A percentile compares a stretch with the other conserved stretches of the same genome.
phyloP scores from a whole-genome alignment of 2,888 invertebrate species.

The Operophtera brumata region DNA sequence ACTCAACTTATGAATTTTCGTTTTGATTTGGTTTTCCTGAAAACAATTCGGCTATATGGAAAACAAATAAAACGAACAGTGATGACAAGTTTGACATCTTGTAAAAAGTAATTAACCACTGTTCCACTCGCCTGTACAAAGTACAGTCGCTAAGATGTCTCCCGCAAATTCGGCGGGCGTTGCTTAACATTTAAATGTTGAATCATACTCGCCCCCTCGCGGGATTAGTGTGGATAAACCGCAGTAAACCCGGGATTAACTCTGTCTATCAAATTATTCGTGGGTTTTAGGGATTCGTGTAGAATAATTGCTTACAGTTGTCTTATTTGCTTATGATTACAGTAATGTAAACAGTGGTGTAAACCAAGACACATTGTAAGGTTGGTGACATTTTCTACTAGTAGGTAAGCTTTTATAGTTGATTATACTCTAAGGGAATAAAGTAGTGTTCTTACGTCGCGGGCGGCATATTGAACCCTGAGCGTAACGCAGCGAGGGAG shows the following conservation, averaged over 20 bases:
- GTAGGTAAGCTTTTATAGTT: too few species aligned
- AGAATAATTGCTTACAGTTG: background rate
- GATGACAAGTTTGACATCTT: constrained; percentile 9
- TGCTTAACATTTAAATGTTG: constrained; percentile 77
- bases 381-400: too few species aligned
- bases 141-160: constrained; percentile 60
- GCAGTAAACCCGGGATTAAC: constrained; percentile 2
- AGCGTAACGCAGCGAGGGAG: too few species aligned
- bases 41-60: too few species aligned
- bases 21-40: too few species aligned
- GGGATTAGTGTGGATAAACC: constrained; percentile 45
- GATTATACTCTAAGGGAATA: too few species aligned
- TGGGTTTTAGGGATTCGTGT: background rate
- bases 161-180: constrained; percentile 71
- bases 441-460: too few species aligned
- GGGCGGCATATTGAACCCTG: too few species aligned
- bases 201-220: constrained; percentile 56
- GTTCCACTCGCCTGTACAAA: constrained; percentile 44
- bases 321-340: background rate
- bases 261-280: background rate
- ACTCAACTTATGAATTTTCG: too few species aligned
- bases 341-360: too few species aligned
- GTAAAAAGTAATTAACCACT: constrained; percentile 32
- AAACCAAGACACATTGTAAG: too few species aligned
- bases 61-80: background rate